phyloP scores from a whole-genome alignment of 2,888 invertebrate species.

The Venusia cambrica region DNA sequence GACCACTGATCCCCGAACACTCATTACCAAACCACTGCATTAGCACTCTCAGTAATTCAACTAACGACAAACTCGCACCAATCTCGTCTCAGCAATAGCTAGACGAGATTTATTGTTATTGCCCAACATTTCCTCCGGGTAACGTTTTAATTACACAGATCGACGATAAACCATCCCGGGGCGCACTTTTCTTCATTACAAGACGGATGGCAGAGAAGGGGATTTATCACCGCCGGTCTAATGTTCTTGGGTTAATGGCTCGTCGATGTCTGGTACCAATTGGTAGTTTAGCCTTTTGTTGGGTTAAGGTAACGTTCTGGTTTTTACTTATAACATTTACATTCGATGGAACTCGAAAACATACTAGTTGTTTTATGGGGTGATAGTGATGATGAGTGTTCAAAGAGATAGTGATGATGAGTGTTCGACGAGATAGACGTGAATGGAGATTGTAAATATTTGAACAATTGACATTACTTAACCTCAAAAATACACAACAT shows the following conservation, averaged over 20 bases:
- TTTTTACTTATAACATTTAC: no score
- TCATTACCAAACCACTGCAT: no score
- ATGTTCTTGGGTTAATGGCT: constrained; percentile 37
- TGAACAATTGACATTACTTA: no score
- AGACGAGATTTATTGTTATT: constrained; percentile 74
- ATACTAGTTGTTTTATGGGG: no score
- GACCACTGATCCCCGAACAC: no score
- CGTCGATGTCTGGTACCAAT: constrained; percentile 12
- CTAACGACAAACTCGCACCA: constrained; percentile 18
- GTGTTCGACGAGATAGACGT: no score
- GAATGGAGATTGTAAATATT: no score
- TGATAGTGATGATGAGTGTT: no score
- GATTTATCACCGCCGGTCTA: constrained; percentile 64
- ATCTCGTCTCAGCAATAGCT: constrained; percentile 37
- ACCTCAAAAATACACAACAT: no score
- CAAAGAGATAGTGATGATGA: no score
- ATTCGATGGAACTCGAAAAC: no score
- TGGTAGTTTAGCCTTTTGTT: constrained; percentile 8
- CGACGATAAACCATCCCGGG: constrained; percentile 77
- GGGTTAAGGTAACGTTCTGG: no score
- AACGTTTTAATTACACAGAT: constrained; percentile 81
- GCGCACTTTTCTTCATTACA: constrained; percentile 81
- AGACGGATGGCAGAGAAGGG: constrained; percentile 65
- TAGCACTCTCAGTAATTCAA: constrained; percentile 13
- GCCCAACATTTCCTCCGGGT: constrained; percentile 77